Evolutionary conservation across 2,888 invertebrate genomes (phyloP).

Genomic region (Caenorhabditis panamensis): DNA sequence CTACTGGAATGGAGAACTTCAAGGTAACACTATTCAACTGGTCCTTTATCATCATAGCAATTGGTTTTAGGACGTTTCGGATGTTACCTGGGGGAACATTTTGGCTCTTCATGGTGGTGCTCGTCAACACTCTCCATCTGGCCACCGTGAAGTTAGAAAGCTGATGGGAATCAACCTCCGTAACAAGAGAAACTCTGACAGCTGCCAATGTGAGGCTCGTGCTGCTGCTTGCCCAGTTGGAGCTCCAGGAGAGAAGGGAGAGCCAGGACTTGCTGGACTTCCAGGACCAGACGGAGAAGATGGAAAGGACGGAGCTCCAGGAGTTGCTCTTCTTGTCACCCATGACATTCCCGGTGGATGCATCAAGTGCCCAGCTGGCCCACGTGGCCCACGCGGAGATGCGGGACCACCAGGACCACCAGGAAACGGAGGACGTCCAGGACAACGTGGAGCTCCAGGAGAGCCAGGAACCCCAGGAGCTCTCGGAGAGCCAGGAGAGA

Average conservation of each 20-base stretch:
- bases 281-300: conserved; percentile 67
- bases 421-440: conserved; percentile 68
- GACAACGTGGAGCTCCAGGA: conserved; percentile 63
- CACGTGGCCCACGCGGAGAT: conserved; percentile 61
- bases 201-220: conserved; percentile 62
- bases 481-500: conserved; percentile 63
- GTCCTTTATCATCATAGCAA: not conserved
- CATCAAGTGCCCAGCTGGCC: conserved; percentile 68
- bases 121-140: conserved; percentile 30
- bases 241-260: conserved; percentile 66
- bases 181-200: conserved; percentile 53
- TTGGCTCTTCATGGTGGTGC: conserved; percentile 54
- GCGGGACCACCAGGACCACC: conserved; percentile 66
- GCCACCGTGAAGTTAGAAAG: conserved; percentile 35
- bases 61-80: conserved; percentile 61
- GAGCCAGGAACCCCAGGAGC: conserved; percentile 65
- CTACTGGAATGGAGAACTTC: conserved; percentile 66
- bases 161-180: conserved; percentile 58
- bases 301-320: conserved; percentile 67
- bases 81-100: conserved; percentile 66
- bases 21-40: conserved; percentile 32
- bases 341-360: conserved; percentile 68
- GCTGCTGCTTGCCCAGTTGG: conserved; percentile 65
- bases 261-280: conserved; percentile 62
- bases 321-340: conserved; percentile 65